Conservation (phyloP, 2,113 vertebrate species). For the Ciconia stormi region DNA sequence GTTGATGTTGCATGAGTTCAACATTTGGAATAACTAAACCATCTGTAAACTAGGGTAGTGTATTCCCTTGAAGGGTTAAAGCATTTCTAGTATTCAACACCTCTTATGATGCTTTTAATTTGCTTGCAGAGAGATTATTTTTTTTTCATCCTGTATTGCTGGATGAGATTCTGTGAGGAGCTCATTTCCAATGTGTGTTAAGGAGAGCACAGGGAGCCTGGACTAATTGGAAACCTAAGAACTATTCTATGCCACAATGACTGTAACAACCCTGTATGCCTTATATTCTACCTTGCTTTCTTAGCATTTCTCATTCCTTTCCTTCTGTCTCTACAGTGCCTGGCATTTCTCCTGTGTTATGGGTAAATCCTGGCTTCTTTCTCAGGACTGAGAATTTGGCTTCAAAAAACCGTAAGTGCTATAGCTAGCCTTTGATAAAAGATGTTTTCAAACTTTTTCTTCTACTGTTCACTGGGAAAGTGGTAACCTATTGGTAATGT, state of each 20-base stretch:
- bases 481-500: conserved; percentile 52
- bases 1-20: not conserved
- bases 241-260: not conserved
- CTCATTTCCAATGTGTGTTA: not conserved
- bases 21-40: not conserved
- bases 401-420: not conserved
- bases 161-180: not conserved
- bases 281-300: not conserved
- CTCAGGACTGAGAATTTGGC: not conserved
- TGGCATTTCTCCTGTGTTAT: not conserved
- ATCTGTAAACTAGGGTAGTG: not conserved
- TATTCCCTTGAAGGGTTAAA: not conserved
- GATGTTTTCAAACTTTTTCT: not conserved
- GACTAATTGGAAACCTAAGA: not conserved
- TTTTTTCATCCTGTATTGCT: not conserved
- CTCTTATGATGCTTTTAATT: not conserved
- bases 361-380: not conserved
- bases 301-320: not conserved
- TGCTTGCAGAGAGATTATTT: not conserved
- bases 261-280: not conserved
- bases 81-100: not conserved
- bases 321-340: not conserved
- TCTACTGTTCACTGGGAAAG: conserved; percentile 35
- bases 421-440: not conserved
- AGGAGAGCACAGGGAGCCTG: not conserved